Percentiles rank a stretch among this genome's conserved stretches.
These are phyloP conservation scores for Polylopha cassiicola DNA, from an alignment of 2,888 invertebrate species.

Conservation along the genomic window DNA sequence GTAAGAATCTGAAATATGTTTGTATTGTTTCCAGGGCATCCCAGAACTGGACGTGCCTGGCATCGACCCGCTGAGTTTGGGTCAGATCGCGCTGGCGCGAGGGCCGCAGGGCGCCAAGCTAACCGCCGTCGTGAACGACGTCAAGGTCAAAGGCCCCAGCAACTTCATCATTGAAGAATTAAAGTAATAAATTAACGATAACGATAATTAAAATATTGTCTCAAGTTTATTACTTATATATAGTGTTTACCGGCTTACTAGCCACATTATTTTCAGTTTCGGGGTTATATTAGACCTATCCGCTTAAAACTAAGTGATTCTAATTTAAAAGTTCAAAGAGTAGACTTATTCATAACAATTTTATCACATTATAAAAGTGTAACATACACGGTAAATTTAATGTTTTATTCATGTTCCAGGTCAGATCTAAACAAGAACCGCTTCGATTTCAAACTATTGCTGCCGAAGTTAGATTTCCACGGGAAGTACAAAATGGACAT, in stretches of 20 bases:
- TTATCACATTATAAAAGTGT: too few species aligned
- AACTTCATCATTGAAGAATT: constrained; percentile 77
- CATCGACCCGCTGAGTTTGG: constrained; percentile 79
- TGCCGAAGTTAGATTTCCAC: constrained; percentile 78
- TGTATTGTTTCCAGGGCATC: constrained; percentile 72
- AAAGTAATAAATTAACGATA: constrained; percentile 61
- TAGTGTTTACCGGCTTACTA: too few species aligned
- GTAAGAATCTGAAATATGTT: not conserved
- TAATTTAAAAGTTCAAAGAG: too few species aligned
- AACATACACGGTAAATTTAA: too few species aligned
- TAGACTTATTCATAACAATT: too few species aligned
- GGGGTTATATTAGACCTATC: too few species aligned
- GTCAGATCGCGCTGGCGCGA: constrained; percentile 78
- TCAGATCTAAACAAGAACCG: constrained; percentile 79
- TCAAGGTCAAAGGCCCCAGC: constrained; percentile 78
- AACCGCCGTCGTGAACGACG: constrained; percentile 78
- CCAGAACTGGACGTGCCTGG: constrained; percentile 82
- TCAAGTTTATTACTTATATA: too few species aligned
- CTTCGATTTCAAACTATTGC: constrained; percentile 78
- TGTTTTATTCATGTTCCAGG: constrained; percentile 51
- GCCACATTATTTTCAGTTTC: too few species aligned
- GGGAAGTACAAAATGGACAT: constrained; percentile 84
- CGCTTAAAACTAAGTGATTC: too few species aligned
- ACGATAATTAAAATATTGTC: too few species aligned
- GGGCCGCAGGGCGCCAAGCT: constrained; percentile 78